Percentiles rank a stretch among this genome's conserved stretches.
These are phyloP conservation scores for Nemurella pictetii DNA, from an alignment of 2,888 invertebrate genomes.

Conservation along the genomic window DNA sequence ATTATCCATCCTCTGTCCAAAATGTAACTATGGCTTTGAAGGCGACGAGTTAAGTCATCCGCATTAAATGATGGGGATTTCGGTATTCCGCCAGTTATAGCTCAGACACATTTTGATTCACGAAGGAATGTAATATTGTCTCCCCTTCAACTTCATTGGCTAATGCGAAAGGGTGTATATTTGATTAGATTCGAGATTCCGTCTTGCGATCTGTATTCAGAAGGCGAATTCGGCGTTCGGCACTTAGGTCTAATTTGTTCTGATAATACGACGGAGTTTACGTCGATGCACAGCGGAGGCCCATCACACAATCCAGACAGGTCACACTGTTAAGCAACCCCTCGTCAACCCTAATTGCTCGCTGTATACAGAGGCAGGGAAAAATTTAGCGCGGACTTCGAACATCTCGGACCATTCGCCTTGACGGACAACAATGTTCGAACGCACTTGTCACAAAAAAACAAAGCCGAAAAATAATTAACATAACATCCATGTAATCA, in stretches of 20 bases:
- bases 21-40: background rate
- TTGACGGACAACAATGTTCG: background rate
- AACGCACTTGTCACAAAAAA: no score
- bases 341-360: background rate
- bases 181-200: constrained; percentile 23
- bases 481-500: no score
- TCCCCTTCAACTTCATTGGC: constrained; percentile 15
- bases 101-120: constrained; percentile 3
- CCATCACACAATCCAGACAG: background rate
- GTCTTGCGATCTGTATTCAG: background rate
- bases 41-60: background rate
- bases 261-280: background rate
- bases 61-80: background rate
- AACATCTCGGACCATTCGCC: background rate
- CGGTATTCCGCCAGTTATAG: background rate
- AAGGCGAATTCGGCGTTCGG: background rate
- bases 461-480: no score
- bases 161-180: constrained; percentile 15
- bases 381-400: no score
- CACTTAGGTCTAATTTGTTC: constrained; percentile 22
- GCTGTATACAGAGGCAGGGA: no score
- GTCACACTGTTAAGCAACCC: background rate
- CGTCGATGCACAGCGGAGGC: background rate
- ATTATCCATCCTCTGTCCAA: background rate
- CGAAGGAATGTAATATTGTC: background rate